phyloP scores from a whole-genome alignment of 1,140 invertebrate genomes.

The Hirudo medicinalis region DNA sequence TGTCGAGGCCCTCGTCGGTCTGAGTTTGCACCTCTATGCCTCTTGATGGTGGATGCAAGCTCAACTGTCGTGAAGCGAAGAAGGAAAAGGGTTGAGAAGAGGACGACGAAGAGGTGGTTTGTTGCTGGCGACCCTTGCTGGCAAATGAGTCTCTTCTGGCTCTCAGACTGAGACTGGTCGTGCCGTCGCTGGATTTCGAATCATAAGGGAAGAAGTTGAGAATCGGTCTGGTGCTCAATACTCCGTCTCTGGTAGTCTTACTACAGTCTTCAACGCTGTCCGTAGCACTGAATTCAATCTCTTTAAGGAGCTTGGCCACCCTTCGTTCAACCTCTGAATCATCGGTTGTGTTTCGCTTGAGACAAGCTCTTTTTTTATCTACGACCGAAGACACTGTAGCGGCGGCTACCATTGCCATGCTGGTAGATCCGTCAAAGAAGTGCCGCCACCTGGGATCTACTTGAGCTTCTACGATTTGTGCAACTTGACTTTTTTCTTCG shows the following conservation, averaged over 20 bases:
- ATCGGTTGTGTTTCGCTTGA: constrained; percentile 21
- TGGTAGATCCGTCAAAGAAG: background rate
- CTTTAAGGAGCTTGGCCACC: constrained; percentile 17
- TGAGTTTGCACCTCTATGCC: constrained; percentile 16
- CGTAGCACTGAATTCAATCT: constrained; percentile 21
- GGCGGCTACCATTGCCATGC: background rate
- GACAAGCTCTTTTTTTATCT: constrained; percentile 11
- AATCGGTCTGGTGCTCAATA: background rate
- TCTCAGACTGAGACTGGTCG: background rate
- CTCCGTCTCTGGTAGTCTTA: background rate
- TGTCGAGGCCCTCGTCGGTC: constrained; percentile 8
- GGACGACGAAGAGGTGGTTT: background rate
- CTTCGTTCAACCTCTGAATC: constrained; percentile 22
- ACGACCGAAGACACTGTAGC: background rate
- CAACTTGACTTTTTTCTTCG: background rate
- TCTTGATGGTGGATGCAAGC: background rate
- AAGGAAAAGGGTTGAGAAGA: constrained; percentile 1
- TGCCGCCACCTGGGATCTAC: constrained; percentile 5
- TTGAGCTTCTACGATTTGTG: background rate
- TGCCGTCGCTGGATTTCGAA: background rate
- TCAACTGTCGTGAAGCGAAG: background rate
- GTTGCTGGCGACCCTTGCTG: background rate
- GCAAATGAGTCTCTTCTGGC: constrained; percentile 7
- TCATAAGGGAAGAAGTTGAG: background rate
- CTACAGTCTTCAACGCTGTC: constrained; percentile 20